These are phyloP conservation scores for Shargacucullia verbasci DNA, from an alignment of 2,888 invertebrate genomes.

Conservation along the genomic window DNA sequence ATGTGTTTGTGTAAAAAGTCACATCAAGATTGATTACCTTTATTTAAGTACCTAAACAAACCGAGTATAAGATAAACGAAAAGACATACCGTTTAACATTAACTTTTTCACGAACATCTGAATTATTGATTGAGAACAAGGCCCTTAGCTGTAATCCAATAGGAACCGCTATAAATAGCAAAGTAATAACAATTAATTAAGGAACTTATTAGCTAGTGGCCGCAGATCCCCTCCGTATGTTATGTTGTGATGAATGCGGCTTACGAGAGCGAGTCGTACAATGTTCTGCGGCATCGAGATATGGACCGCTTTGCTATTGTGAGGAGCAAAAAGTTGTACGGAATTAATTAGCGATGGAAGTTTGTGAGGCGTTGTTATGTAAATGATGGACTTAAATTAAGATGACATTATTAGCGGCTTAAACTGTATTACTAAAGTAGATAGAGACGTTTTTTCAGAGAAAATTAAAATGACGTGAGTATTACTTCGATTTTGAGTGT, in stretches of 20 bases:
- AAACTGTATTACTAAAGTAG: too few relatives aligned
- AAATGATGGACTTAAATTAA: slow-evolving; percentile 2
- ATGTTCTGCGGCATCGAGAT: slow-evolving; percentile 18
- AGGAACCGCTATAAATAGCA: slow-evolving; percentile 58
- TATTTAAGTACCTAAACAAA: too few relatives aligned
- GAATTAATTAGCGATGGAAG: slow-evolving; percentile 31
- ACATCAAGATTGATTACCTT: too few relatives aligned
- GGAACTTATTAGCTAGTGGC: slow-evolving; percentile 70
- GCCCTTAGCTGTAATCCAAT: slow-evolving; percentile 22
- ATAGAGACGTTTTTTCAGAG: too few relatives aligned
- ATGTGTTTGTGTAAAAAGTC: too few relatives aligned
- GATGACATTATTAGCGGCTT: not conserved
- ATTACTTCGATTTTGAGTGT: too few relatives aligned
- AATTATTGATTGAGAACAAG: too few relatives aligned
- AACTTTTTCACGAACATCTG: too few relatives aligned
- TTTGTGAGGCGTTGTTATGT: not conserved
- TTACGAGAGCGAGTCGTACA: slow-evolving; percentile 20
- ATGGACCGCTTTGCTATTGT: slow-evolving; percentile 34
- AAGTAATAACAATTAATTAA: slow-evolving; percentile 80
- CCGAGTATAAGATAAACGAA: too few relatives aligned
- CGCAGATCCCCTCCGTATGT: slow-evolving; percentile 61
- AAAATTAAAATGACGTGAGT: too few relatives aligned
- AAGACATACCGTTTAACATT: too few relatives aligned
- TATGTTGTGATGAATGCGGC: slow-evolving; percentile 62
- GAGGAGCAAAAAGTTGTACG: slow-evolving; percentile 39